phyloP scores from a whole-genome alignment of 1,140 invertebrate genomes.

The Drosophila kohkoa region DNA sequence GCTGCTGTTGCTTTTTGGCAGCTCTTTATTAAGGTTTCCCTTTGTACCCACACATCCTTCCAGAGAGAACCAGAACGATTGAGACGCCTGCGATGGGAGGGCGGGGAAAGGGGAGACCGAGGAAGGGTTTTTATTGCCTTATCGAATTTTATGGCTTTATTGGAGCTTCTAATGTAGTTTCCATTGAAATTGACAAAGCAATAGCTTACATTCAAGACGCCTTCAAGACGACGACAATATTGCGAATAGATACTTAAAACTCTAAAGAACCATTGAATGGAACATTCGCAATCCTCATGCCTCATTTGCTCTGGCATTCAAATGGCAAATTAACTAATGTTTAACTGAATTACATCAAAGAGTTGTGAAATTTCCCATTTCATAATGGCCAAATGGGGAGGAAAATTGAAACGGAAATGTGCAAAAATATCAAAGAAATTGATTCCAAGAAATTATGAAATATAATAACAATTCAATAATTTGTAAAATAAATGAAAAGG shows the following conservation, averaged over 20 bases:
- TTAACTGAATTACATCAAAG: constrained; percentile 8
- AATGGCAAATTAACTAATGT: constrained; percentile 7
- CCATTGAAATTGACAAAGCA: constrained; percentile 48
- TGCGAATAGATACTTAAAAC: background rate
- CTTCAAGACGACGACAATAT: constrained; percentile 1
- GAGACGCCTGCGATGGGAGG: background rate
- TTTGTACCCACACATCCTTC: background rate
- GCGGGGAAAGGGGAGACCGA: background rate
- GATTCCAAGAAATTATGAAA: background rate
- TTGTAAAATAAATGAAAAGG: background rate
- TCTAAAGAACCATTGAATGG: background rate
- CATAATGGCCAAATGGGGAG: background rate
- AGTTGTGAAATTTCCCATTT: background rate
- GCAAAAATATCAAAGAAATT: background rate
- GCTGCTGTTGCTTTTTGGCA: constrained; percentile 65
- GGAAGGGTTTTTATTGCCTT: constrained; percentile 68
- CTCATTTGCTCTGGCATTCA: background rate
- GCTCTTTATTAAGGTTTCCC: constrained; percentile 76
- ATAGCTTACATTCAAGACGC: constrained; percentile 11
- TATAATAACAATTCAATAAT: background rate
- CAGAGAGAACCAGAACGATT: background rate
- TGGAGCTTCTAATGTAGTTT: constrained; percentile 68
- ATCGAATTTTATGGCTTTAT: constrained; percentile 80
- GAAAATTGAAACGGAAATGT: background rate
- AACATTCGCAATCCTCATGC: background rate